phyloP scores from a whole-genome alignment of 2,113 vertebrate species.

The Edolisoma coerulescens region DNA sequence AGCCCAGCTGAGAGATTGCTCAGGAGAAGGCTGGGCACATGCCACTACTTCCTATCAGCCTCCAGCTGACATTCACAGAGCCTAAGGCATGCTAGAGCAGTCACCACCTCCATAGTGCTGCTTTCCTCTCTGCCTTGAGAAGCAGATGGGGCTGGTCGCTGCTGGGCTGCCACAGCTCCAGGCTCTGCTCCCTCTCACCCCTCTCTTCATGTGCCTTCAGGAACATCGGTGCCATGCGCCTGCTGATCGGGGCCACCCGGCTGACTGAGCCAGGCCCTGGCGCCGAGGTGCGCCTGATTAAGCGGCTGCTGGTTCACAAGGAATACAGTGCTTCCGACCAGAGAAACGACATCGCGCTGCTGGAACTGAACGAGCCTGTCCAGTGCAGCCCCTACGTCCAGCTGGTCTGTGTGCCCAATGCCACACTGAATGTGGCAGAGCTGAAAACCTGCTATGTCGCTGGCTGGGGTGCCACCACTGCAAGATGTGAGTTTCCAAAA shows the following conservation, averaged over 20 bases:
- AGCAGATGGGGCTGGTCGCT: neutral
- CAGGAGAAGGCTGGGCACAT: neutral
- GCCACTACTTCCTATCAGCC: neutral
- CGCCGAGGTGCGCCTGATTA: neutral
- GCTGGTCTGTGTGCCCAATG: neutral
- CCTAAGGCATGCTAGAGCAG: neutral
- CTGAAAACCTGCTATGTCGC: constrained; percentile 4
- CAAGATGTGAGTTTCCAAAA: neutral
- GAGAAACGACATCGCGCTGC: neutral
- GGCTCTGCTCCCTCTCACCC: neutral
- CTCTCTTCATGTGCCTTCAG: neutral
- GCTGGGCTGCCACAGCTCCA: neutral
- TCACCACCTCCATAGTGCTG: neutral
- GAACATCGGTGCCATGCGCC: neutral
- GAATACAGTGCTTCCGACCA: neutral
- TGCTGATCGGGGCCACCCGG: neutral
- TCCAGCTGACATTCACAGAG: neutral
- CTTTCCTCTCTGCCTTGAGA: neutral
- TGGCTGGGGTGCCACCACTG: constrained; percentile 1
- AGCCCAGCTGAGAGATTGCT: neutral
- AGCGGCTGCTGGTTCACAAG: neutral
- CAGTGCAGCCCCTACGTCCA: constrained; percentile 5
- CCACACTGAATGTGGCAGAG: neutral
- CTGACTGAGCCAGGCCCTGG: neutral
- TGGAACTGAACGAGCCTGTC: neutral